phyloP scores from a whole-genome alignment of 2,113 vertebrate species.

The Hemiscyllium ocellatum region DNA sequence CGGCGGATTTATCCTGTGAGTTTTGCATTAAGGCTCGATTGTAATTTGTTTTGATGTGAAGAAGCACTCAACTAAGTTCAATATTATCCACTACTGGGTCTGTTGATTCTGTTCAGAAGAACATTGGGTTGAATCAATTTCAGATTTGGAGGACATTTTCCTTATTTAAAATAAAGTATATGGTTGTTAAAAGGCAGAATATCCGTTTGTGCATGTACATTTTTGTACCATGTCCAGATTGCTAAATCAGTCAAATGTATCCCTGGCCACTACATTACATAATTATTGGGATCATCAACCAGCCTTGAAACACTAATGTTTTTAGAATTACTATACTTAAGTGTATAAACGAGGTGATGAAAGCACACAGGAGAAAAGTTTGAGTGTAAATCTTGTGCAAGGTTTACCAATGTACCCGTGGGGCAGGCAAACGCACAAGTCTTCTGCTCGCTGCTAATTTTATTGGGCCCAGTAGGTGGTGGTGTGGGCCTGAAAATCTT shows the following conservation, averaged over 20 bases:
- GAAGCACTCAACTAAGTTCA: background rate
- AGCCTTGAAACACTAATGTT: background rate
- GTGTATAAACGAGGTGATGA: background rate
- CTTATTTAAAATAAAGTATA: background rate
- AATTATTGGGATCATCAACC: background rate
- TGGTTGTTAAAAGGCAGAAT: background rate
- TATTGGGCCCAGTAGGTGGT: background rate
- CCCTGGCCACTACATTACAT: no score
- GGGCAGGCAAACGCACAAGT: background rate
- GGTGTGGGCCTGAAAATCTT: background rate
- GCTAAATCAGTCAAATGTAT: background rate
- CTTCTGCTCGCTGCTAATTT: background rate
- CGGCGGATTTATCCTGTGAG: background rate
- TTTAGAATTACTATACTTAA: background rate
- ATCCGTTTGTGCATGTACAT: background rate
- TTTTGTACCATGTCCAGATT: background rate
- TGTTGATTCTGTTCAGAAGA: background rate
- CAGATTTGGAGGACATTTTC: background rate
- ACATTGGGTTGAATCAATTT: background rate
- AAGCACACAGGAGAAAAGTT: background rate
- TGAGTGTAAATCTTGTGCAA: background rate
- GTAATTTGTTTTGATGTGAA: background rate
- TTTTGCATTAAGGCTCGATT: background rate
- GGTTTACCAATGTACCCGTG: background rate
- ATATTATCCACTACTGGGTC: background rate